These are phyloP conservation scores for Leptarthrus brevirostris DNA, from an alignment of 2,888 invertebrate species.

Conservation along the genomic window DNA sequence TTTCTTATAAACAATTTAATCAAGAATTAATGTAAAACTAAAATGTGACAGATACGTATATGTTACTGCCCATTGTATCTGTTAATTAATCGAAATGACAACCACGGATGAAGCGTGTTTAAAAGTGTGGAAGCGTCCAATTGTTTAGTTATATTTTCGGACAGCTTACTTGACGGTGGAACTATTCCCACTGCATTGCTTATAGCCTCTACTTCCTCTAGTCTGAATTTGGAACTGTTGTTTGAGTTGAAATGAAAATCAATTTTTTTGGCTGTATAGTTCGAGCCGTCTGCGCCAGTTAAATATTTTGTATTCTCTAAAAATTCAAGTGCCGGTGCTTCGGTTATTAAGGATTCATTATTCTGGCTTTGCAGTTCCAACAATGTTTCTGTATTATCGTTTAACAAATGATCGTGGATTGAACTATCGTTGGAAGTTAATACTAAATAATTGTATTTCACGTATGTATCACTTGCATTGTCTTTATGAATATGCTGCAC, in stretches of 20 bases:
- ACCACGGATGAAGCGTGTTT: slow-evolving; percentile 31
- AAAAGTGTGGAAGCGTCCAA: slow-evolving; percentile 15
- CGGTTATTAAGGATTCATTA: too few species aligned
- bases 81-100: slow-evolving; percentile 40
- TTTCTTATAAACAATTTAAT: too few species aligned
- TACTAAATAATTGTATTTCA: slow-evolving; percentile 52
- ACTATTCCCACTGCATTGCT: neutral
- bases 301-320: neutral
- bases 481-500: slow-evolving; percentile 47
- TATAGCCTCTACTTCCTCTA: neutral
- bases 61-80: neutral
- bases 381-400: slow-evolving; percentile 47
- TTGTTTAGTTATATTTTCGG: neutral
- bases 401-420: slow-evolving; percentile 48
- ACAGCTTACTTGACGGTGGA: neutral
- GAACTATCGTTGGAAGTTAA: slow-evolving; percentile 43
- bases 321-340: neutral
- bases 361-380: neutral
- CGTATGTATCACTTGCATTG: neutral
- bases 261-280: neutral
- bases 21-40: too few species aligned
- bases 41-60: too few species aligned
- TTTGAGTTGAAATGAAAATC: neutral
- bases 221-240: neutral
- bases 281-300: neutral